Base-by-base conservation (phyloP, 1,140 invertebrate genomes). In the Centruroides sculpturatus region DNA sequence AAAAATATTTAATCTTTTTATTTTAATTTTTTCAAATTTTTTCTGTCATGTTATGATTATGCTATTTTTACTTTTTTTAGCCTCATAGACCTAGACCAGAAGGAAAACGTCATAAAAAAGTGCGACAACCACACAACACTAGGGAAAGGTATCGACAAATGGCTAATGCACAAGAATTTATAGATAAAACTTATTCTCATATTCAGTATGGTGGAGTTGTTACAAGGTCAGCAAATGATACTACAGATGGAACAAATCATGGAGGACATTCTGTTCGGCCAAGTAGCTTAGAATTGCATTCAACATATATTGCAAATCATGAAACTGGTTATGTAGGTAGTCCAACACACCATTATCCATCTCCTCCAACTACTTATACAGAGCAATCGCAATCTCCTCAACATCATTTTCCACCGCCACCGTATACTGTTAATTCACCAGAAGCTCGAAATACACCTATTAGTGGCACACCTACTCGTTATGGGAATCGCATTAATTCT, bases 111-210 rank as follows among this genome's bases (percentile, higher is more conserved):
- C 84, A 86, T 69, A 88, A 88, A 73, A 87, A 87, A 70, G 86
- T 91, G 6, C 79, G 89, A 47, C 84, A 87, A 63, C 88, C 88
- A 36, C 85, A 87, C 69, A 92, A 89, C 64, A 92, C 89, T 1
- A 79, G 87, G 64, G 89, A 92, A 71, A 78, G 85, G 63, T 87
- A 91, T 71, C 78, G 85, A 69, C 85, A 89, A 69, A 80, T 85
- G 49, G 89, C 85, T 3, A 80, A 90, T 23, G 55, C 65, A 3
- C 57, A 64, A 35, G 69, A 69, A 58, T 66, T 68, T 49, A 60
- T 70, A 34, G 60, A 66, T 34, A 35, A n/a, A 12, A 55, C n/a
- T 35, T 55, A 55, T 35, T 55, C 54, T 12, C 54, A 55, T 12
- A 34, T 55, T 55, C 54, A 34, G n/a, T 55, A 55, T 36, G 23